Conservation (phyloP, 2,888 invertebrate genomes). For the Mechanitis mazaeus region DNA sequence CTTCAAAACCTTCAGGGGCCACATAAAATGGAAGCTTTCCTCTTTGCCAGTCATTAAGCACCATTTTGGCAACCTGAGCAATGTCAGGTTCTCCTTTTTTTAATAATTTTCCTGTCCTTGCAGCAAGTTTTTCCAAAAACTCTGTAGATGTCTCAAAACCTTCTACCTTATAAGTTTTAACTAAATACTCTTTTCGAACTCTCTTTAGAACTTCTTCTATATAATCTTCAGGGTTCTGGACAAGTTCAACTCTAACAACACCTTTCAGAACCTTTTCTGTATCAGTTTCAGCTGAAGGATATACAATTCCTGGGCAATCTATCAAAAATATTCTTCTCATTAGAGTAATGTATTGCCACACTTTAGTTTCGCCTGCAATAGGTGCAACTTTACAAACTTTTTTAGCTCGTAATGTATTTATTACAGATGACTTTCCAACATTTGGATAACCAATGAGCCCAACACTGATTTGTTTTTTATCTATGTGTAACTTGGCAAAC, state of each 20-base stretch:
- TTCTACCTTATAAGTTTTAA: conserved; percentile 91
- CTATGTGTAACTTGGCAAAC: conserved; percentile 94
- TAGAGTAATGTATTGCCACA: conserved; percentile 99
- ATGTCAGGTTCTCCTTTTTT: conserved; percentile 99
- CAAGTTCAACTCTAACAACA: conserved; percentile 96
- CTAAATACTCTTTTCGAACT: conserved; percentile 91
- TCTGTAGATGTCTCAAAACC: conserved; percentile 89
- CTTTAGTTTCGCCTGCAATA: conserved; percentile 97
- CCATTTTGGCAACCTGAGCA: conserved; percentile 91
- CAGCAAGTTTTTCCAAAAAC: conserved; percentile 94
- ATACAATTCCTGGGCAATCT: conserved; percentile 99
- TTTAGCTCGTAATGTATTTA: conserved; percentile 95
- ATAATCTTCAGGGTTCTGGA: conserved; percentile 96
- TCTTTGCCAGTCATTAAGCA: conserved; percentile 99
- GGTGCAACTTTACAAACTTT: conserved; percentile 99
- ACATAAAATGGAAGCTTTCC: conserved; percentile 97
- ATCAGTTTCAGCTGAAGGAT: conserved; percentile 97
- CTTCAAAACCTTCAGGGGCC: conserved; percentile 88
- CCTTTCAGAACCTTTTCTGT: conserved; percentile 97
- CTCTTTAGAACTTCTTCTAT: conserved; percentile 90
- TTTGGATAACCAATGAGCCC: conserved; percentile 99
- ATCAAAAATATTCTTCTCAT: conserved; percentile 98
- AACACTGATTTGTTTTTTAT: conserved; percentile 99
- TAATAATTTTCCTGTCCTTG: conserved; percentile 89
- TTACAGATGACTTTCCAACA: conserved; percentile 98